A percentile compares a stretch with the other conserved stretches of the same genome.
Conservation (phyloP, 2,113 vertebrate species). For the Todiramphus chloris region DNA sequence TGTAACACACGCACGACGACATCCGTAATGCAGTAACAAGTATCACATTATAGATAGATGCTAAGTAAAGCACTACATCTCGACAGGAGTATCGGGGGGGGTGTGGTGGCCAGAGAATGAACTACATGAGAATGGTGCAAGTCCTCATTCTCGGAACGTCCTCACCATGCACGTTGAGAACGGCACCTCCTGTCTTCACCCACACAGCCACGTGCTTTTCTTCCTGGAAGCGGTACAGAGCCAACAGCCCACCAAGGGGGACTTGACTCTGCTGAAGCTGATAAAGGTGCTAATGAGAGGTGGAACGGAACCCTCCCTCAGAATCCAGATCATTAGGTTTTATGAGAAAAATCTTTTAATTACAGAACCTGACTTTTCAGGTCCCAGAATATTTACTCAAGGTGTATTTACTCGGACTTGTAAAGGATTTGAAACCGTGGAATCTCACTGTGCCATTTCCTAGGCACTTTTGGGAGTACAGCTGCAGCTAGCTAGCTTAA, state of each 20-base stretch:
- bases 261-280: not conserved
- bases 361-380: not conserved
- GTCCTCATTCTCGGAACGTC: not conserved
- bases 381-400: not conserved
- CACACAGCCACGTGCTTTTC: not conserved
- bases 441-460: not conserved
- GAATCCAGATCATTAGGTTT: not conserved
- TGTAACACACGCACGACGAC: not conserved
- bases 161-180: not conserved
- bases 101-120: not conserved
- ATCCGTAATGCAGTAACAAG: slow-evolving; percentile 18
- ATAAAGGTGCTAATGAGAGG: not conserved
- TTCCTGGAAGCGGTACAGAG: not conserved
- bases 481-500: slow-evolving; percentile 33
- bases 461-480: not conserved
- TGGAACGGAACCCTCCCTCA: not conserved
- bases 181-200: not conserved
- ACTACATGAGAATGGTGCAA: not conserved
- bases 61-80: not conserved
- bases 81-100: not conserved
- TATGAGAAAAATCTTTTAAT: not conserved
- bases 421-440: not conserved
- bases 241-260: not conserved
- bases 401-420: not conserved
- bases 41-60: not conserved